phyloP scores from a whole-genome alignment of 2,888 invertebrate species.

The Rhaphigaster nebulosa region DNA sequence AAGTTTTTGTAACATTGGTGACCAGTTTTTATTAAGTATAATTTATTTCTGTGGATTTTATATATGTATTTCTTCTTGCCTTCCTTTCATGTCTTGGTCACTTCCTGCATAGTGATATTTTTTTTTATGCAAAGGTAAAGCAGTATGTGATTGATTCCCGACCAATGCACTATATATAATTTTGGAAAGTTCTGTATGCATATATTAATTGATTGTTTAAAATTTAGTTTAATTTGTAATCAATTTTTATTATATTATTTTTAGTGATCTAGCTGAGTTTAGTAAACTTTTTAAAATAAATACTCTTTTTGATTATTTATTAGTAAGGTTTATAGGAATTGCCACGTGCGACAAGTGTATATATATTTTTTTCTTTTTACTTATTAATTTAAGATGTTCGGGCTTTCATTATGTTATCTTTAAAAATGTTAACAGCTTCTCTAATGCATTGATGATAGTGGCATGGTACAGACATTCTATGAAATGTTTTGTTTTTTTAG shows the following conservation, averaged over 20 bases:
- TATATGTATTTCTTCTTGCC: neutral
- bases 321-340: neutral
- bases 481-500: neutral
- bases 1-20: neutral
- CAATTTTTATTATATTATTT: neutral
- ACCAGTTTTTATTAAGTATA: neutral
- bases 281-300: neutral
- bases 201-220: neutral
- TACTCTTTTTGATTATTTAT: neutral
- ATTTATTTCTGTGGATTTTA: neutral
- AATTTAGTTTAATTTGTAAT: neutral
- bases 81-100: neutral
- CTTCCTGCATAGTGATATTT: neutral
- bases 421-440: neutral
- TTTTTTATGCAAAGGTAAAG: neutral
- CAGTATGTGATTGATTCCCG: neutral
- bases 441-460: neutral
- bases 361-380: neutral
- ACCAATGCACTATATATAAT: neutral
- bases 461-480: neutral
- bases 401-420: slow-evolving; percentile 25
- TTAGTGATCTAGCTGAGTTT: neutral
- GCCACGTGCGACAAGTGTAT: neutral
- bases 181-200: neutral
- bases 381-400: slow-evolving; percentile 26